These are phyloP conservation scores for Xenentodon cancila DNA, from an alignment of 2,797 vertebrate species.

Conservation along the genomic window DNA sequence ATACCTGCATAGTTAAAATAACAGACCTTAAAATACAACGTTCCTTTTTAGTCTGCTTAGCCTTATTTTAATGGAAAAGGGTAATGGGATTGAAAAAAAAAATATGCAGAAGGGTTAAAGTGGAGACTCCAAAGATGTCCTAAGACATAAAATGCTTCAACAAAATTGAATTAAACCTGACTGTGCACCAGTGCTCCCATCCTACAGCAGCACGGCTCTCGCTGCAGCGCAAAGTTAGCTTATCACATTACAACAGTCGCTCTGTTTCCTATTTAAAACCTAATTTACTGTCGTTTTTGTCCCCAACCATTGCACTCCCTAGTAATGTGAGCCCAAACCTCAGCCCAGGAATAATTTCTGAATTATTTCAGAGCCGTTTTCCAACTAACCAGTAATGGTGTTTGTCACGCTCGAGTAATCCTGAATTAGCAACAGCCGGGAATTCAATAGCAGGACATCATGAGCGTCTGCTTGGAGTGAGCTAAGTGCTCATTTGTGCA, in stretches of 20 bases:
- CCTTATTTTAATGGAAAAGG: background rate
- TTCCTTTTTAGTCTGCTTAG: background rate
- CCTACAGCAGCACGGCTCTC: constrained; percentile 20
- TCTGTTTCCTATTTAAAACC: constrained; percentile 55
- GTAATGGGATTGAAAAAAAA: too few relatives aligned
- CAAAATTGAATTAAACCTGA: constrained; percentile 14
- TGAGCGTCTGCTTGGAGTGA: constrained; percentile 44
- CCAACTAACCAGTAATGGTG: constrained; percentile 69
- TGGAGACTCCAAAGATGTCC: background rate
- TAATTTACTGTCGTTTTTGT: constrained; percentile 44
- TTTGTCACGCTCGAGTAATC: constrained; percentile 77
- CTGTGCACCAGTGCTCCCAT: constrained; percentile 32
- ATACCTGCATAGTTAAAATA: too few relatives aligned
- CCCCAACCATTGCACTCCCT: constrained; percentile 28
- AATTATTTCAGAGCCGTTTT: constrained; percentile 72
- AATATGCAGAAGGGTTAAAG: background rate
- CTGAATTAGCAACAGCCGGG: constrained; percentile 71
- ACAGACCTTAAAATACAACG: background rate
- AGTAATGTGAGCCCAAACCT: constrained; percentile 60
- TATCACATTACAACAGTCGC: constrained; percentile 62
- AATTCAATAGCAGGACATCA: constrained; percentile 59
- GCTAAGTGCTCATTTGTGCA: constrained; percentile 72
- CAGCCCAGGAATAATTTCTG: constrained; percentile 68
- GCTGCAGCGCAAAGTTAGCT: constrained; percentile 49
- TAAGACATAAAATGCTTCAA: constrained; percentile 18